phyloP scores from a whole-genome alignment of 2,113 vertebrate species.

The Notarius quadriscutis region DNA sequence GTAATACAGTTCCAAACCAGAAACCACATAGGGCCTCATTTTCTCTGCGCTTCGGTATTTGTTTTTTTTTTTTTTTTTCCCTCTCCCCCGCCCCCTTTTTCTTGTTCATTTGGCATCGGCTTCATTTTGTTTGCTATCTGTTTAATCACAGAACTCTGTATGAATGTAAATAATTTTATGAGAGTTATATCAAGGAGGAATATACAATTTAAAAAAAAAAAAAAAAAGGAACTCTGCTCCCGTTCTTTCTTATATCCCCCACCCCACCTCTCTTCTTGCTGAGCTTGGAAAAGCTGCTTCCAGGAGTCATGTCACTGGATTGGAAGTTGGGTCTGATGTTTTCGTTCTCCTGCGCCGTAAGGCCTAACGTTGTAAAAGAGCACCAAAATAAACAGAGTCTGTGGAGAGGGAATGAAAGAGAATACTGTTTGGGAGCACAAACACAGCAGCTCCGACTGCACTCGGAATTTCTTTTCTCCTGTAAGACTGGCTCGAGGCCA shows the following conservation, averaged over 20 bases:
- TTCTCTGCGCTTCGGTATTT: conserved; percentile 34
- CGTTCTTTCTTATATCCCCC: conserved; percentile 47
- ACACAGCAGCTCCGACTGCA: conserved; percentile 67
- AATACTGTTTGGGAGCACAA: conserved; percentile 77
- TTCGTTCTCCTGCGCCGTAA: conserved; percentile 70
- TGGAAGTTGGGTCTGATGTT: conserved; percentile 68
- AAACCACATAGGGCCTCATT: conserved; percentile 45
- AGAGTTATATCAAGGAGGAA: conserved; percentile 29
- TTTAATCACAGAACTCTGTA: conserved; percentile 8
- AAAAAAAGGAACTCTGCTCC: conserved; percentile 34
- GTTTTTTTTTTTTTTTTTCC: neutral
- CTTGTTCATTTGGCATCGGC: conserved; percentile 1
- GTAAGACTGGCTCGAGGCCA: conserved; percentile 65
- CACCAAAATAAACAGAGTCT: conserved; percentile 77
- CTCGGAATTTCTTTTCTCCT: conserved; percentile 68
- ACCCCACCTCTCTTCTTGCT: conserved; percentile 49
- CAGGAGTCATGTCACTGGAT: conserved; percentile 65
- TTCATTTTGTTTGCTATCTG: conserved; percentile 25
- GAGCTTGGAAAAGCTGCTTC: conserved; percentile 63
- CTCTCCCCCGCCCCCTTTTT: too few relatives aligned
- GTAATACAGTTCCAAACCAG: conserved; percentile 45
- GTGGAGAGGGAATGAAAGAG: conserved; percentile 74
- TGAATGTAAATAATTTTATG: neutral
- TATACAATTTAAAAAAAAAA: conserved; percentile 9
- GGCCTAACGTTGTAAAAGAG: conserved; percentile 70